A percentile compares a stretch with the other conserved stretches of the same genome.
These are phyloP conservation scores for Australoheros scitulus DNA, from an alignment of 2,113 vertebrate genomes.

Conservation along the genomic window DNA sequence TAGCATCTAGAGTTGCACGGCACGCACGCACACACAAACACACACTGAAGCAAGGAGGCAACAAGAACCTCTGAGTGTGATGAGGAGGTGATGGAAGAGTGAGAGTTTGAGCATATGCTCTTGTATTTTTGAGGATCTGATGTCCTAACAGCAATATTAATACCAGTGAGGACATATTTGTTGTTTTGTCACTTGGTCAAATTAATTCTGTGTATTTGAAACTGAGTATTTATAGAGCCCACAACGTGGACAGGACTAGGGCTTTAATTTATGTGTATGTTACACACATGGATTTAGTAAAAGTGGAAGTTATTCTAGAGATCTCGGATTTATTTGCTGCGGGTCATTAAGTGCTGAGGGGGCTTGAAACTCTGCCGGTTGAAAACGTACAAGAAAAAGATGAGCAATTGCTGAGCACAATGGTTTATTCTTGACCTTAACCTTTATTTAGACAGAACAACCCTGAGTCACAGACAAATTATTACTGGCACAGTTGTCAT, in stretches of 20 bases:
- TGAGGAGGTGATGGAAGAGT: slow-evolving; percentile 22
- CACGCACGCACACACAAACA: not conserved
- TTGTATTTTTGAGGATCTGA: slow-evolving; percentile 18
- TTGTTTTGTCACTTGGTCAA: slow-evolving; percentile 20
- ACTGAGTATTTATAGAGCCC: not conserved
- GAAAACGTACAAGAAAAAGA: not conserved
- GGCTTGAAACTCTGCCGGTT: not conserved
- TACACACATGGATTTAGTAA: not conserved
- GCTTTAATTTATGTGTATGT: not conserved
- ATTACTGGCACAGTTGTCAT: not conserved
- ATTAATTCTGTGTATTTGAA: slow-evolving; percentile 9
- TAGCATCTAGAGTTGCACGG: slow-evolving; percentile 47
- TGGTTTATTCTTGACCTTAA: slow-evolving; percentile 6
- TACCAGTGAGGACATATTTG: slow-evolving; percentile 1
- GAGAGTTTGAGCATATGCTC: slow-evolving; percentile 4
- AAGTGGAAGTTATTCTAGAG: not conserved
- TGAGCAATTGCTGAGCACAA: not conserved
- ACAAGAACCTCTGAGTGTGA: slow-evolving; percentile 38
- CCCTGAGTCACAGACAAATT: not conserved
- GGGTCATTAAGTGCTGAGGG: not conserved
- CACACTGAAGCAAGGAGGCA: slow-evolving; percentile 1
- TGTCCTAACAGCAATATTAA: slow-evolving; percentile 19
- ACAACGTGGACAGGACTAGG: not conserved
- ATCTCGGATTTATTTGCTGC: not conserved
- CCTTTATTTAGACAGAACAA: not conserved